Evolutionary conservation across 2,888 invertebrate genomes (phyloP).

Genomic region (Acholoe squamosa): DNA sequence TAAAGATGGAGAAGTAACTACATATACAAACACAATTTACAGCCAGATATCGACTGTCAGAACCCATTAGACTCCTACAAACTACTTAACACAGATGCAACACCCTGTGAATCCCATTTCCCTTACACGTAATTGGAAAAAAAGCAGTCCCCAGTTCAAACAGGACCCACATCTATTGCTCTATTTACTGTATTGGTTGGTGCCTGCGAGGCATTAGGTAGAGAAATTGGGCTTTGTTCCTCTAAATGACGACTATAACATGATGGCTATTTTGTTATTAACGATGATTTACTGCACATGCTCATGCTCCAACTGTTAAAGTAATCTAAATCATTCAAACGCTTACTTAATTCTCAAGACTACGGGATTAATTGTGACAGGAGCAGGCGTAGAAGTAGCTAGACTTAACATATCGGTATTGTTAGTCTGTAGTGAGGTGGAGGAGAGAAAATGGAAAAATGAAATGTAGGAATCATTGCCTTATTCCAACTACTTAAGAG

Average conservation of each 20-base stretch:
- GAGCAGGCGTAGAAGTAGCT: no score
- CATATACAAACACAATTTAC: neutral
- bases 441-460: neutral
- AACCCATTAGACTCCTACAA: neutral
- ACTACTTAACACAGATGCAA: neutral
- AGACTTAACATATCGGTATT: no score
- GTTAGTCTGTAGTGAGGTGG: neutral
- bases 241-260: neutral
- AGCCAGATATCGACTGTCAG: conserved; percentile 8
- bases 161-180: neutral
- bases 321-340: no score
- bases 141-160: neutral
- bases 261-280: no score
- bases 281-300: no score
- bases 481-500: conserved; percentile 22
- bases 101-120: neutral
- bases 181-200: neutral
- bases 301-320: no score
- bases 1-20: neutral
- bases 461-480: conserved; percentile 6
- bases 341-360: no score
- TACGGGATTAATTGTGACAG: no score
- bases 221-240: neutral
- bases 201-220: neutral
- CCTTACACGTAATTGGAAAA: neutral